Evolutionary conservation across 2,797 vertebrate genomes (phyloP).

Genomic region (Tokudaia muenninki): DNA sequence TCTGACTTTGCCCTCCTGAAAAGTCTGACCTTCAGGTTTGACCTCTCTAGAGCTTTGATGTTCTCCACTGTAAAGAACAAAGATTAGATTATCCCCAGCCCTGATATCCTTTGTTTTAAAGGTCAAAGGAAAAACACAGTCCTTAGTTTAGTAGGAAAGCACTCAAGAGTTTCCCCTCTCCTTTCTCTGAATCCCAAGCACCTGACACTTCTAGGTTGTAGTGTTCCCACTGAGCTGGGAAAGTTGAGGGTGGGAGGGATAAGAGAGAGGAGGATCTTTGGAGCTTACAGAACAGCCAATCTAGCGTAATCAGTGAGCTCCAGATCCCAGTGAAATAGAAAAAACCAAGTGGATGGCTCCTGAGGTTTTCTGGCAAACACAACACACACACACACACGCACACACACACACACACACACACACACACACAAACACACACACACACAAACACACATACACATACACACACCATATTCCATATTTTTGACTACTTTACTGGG

Average conservation of each 20-base stretch:
- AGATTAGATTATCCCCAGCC: neutral
- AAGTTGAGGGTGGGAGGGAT: neutral
- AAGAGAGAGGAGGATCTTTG: neutral
- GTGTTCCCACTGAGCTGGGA: neutral
- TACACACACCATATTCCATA: too few species aligned
- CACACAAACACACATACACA: neutral
- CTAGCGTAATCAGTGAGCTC: neutral
- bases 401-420: too few species aligned
- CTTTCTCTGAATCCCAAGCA: neutral
- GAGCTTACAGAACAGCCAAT: neutral
- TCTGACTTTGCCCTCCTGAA: neutral
- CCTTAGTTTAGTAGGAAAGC: neutral
- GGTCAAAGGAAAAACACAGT: slow-evolving; percentile 33
- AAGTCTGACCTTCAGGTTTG: neutral
- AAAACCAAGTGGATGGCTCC: neutral
- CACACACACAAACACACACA: neutral
- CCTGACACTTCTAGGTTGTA: neutral
- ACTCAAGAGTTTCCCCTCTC: neutral
- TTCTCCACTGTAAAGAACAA: neutral
- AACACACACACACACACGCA: neutral
- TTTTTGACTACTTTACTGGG: neutral
- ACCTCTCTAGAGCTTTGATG: neutral
- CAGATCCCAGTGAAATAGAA: neutral
- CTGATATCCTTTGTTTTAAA: neutral
- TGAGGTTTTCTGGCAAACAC: neutral